Conservation (phyloP, 2,113 vertebrate genomes). For the Talpa occidentalis region DNA sequence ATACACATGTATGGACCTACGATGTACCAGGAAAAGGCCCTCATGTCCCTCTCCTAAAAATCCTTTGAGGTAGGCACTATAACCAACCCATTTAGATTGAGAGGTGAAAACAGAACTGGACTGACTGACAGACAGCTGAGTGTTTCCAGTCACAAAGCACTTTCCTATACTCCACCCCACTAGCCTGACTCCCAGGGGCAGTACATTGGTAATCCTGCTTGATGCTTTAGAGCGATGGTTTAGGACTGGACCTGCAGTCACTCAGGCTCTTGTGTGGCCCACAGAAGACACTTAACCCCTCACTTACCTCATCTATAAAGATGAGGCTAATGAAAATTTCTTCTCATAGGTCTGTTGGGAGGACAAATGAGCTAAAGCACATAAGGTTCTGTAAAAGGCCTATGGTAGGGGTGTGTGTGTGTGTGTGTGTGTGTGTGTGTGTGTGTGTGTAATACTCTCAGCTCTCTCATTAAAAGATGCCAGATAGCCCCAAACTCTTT, state of each 20-base stretch:
- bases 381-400: not conserved
- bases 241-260: not conserved
- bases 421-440: not conserved
- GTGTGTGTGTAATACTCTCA: not conserved
- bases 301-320: constrained; percentile 37
- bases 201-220: not conserved
- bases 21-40: not conserved
- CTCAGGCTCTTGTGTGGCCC: not conserved
- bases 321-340: constrained; percentile 25
- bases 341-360: not conserved
- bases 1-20: not conserved
- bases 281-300: not conserved
- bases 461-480: not conserved
- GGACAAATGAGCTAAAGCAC: not conserved
- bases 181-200: not conserved
- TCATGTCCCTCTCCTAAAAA: not conserved
- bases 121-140: not conserved
- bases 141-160: not conserved
- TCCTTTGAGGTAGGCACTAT: not conserved
- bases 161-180: not conserved
- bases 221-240: not conserved
- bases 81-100: not conserved
- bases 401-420: not conserved
- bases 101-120: not conserved
- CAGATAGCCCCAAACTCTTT: not conserved